Evolutionary conservation across 2,797 vertebrate species (phyloP).

Genomic region (Masticophis lateralis): DNA sequence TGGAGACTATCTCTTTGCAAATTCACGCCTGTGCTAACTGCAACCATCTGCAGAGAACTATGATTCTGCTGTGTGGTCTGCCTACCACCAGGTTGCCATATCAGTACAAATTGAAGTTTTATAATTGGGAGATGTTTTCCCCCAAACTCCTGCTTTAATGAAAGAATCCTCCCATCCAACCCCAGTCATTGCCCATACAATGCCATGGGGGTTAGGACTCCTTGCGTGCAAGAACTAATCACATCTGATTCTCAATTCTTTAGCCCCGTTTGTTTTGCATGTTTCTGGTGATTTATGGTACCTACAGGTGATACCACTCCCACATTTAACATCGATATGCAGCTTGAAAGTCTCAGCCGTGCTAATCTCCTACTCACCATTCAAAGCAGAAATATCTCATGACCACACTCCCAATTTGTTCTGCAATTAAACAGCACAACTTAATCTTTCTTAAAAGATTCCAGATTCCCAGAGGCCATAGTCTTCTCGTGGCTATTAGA

Average conservation of each 20-base stretch:
- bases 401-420: conserved; percentile 3
- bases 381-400: not conserved
- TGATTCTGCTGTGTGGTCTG: not conserved
- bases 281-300: not conserved
- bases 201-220: not conserved
- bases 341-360: not conserved
- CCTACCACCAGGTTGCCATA: not conserved
- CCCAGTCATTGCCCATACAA: not conserved
- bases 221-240: not conserved
- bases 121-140: not conserved
- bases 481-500: not conserved
- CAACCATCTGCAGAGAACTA: not conserved
- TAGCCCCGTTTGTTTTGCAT: not conserved
- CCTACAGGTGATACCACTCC: not conserved
- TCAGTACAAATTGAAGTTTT: not conserved
- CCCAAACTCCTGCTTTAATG: not conserved
- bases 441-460: conserved; percentile 8
- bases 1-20: not conserved
- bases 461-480: not conserved
- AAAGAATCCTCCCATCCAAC: not conserved
- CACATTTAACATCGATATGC: not conserved
- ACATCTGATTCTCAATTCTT: not conserved
- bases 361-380: rapidly evolving
- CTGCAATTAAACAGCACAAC: not conserved
- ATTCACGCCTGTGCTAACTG: not conserved